Base-by-base conservation (phyloP, 2,888 invertebrate genomes). In the Heliconius hortense region DNA sequence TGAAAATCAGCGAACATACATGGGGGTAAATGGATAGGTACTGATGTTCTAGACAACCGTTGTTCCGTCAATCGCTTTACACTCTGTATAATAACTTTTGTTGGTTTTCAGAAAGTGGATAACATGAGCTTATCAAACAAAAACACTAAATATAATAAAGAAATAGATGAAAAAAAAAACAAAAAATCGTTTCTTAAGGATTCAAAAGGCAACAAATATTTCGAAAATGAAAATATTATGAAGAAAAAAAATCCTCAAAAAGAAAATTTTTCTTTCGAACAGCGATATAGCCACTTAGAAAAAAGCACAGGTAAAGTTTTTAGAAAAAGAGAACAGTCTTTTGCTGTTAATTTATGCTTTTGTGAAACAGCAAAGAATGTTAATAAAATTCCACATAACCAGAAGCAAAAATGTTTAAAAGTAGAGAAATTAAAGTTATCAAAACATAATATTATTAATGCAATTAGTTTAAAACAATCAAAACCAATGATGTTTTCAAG, bases 271-370 rank as follows among this genome's bases (percentile, higher is more conserved):
- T 75, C 67, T 48, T 63, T n/a, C 39, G 73, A 75, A 62, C 76
- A 73, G 2, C 39, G 26, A 63, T 60, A 35, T 70, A 66, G 76
- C 31, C 67, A 72, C 48, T 60, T 76, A 11, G 77, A 78, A 18
- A 82, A 80, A 73, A 69, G 72, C 48, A 48, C 75, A 24, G 77
- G 75, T n/a, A 81, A 79, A 79, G 4, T 72, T 11, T 78, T 79
- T 35, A 82, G 80, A 72, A 84, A 80, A 75, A 72, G 74, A 26
- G 79, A 76, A 39, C 87, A 88, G 70, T 81, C 87, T 5, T 91
- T 86, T 81, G 87, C 92, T 66, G 89, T 92, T 2, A 92, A 92
- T 78, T 75, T 92, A 75, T 93, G 93, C 81, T 80, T 93, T 64
- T 91, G 88, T 79, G 83, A 83, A 35, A 78, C 82, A 60, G 84